These are phyloP conservation scores for Forbesichthys papilliferus DNA, from an alignment of 2,113 vertebrate genomes.

Conservation along the genomic window DNA sequence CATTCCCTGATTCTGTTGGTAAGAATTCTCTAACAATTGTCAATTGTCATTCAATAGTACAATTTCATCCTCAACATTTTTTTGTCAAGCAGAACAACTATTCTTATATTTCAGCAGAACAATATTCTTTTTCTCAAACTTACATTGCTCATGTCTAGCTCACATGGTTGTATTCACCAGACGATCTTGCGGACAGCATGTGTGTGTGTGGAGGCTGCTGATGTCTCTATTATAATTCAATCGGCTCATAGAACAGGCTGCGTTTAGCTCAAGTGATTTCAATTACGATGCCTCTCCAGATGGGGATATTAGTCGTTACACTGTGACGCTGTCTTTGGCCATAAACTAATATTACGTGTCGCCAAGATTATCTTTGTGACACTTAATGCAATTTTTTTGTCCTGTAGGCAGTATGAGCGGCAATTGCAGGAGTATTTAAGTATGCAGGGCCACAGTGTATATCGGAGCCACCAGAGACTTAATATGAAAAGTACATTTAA, in stretches of 20 bases:
- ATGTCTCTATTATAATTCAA: slow-evolving; percentile 72
- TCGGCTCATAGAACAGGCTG: slow-evolving; percentile 32
- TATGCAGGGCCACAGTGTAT: no score
- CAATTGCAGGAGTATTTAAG: slow-evolving; percentile 43
- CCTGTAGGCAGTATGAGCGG: slow-evolving; percentile 35
- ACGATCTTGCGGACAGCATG: slow-evolving; percentile 58
- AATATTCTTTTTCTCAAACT: slow-evolving; percentile 5
- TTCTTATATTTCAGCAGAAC: slow-evolving; percentile 59
- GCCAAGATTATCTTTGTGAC: background rate
- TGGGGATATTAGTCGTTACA: slow-evolving; percentile 51
- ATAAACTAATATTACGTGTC: slow-evolving; percentile 15
- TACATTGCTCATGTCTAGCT: slow-evolving; percentile 69
- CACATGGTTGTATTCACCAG: slow-evolving; percentile 67
- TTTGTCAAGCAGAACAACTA: slow-evolving; percentile 43
- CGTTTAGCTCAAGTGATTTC: slow-evolving; percentile 66
- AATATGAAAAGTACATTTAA: no score
- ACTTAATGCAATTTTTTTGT: slow-evolving; percentile 16
- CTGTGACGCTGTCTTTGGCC: slow-evolving; percentile 38
- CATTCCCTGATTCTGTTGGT: no score
- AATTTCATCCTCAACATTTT: slow-evolving; percentile 63
- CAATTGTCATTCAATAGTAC: slow-evolving; percentile 66
- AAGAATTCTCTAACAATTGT: no score
- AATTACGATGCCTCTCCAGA: slow-evolving; percentile 52
- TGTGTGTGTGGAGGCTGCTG: slow-evolving; percentile 71
- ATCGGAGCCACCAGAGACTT: no score